Base-by-base conservation (phyloP, 2,113 vertebrate genomes). In the Grammomys dolichurus region DNA sequence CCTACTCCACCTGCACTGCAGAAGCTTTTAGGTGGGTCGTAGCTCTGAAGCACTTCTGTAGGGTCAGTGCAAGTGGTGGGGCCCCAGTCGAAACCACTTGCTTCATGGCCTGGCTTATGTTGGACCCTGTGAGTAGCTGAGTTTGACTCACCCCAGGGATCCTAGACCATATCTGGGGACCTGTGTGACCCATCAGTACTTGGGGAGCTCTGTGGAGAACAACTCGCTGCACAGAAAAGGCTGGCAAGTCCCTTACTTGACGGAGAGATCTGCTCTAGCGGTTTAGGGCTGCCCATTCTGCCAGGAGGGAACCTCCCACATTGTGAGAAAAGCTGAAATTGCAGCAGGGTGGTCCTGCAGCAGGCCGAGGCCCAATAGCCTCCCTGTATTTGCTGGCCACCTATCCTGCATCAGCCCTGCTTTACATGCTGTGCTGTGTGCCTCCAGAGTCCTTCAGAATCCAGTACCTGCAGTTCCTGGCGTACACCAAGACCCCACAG, bases 391-490 rank as follows among this genome's bases (percentile, higher is more conserved):
- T 60, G 13, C 7, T 43, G 80, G 36, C n/a, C 5, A 2, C 80
- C 56, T 26, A 36, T 60, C 22, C 20, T 40, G 80, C 9, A 9
- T 54, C 10, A 58, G 20, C 43, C 33, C 7, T 31, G 1, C 8
- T 28, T 26, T 36, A 46, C 26, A 14, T 36, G 51, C 33, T 91
- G 67, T n/a, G 33, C 33, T 26, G 0, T 20, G 5, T 40, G 20
- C 0, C 40, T 58, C 95, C 90, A 99, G 99, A 99, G 97, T 99
- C 99, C 89, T 99, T 99, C 96, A 99, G 99, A 99, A 98, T 99
- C 82, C 99, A 99, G 95, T 99, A 99, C 98, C 97, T 99, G 97
- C 99, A 99, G 98, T 99, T 99, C 97, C 99, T 99, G 99, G 98
- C 99, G 0, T 99, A 99, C 97, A 99, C 99, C 97, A 99, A 99